A percentile compares a stretch with the other conserved stretches of the same genome.
These are phyloP conservation scores for Callospermophilus lateralis DNA, from an alignment of 2,113 vertebrate genomes.

Conservation along the genomic window DNA sequence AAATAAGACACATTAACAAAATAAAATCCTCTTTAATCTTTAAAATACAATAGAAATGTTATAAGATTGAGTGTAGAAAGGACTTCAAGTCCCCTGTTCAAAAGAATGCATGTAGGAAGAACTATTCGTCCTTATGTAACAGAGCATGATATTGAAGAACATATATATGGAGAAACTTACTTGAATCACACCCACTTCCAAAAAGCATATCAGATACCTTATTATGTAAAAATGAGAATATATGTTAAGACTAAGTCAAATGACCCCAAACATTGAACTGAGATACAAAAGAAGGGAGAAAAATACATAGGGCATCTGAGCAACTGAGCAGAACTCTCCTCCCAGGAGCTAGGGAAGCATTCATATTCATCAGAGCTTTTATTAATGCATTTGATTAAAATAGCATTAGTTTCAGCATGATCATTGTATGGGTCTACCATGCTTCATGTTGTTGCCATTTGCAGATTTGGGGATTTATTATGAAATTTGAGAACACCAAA, in stretches of 20 bases:
- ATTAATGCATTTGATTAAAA: background rate
- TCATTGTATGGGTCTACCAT: background rate
- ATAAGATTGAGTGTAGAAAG: background rate
- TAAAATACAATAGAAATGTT: background rate
- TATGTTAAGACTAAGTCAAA: background rate
- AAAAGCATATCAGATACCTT: slow-evolving; percentile 19
- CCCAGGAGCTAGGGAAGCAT: background rate
- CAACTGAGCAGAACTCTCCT: background rate
- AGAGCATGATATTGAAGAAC: background rate
- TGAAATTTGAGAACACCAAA: background rate
- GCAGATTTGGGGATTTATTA: background rate
- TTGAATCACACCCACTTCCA: background rate
- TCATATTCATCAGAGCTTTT: background rate
- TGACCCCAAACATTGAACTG: background rate
- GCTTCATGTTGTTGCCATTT: background rate
- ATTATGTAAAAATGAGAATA: background rate
- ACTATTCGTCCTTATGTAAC: background rate
- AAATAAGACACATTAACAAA: too few relatives aligned
- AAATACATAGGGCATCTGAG: background rate
- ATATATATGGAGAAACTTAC: slow-evolving; percentile 17
- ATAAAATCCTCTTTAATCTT: background rate
- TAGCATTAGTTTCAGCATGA: background rate
- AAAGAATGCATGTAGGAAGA: background rate
- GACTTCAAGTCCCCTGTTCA: background rate
- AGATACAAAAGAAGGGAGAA: background rate